Conservation (phyloP, 2,797 vertebrate genomes). For the Apogon talboti region DNA sequence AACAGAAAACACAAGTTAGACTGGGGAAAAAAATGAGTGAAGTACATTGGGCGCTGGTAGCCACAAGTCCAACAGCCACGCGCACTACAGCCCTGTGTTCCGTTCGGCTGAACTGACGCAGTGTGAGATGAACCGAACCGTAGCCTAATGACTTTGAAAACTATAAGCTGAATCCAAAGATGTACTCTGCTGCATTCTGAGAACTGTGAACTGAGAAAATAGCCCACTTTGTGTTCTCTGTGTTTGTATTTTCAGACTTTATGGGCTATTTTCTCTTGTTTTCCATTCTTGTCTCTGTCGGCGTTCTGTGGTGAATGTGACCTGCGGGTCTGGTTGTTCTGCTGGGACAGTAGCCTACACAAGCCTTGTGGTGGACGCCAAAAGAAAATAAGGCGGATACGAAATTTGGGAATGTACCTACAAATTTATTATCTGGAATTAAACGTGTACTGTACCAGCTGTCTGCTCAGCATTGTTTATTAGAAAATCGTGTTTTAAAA, state of each 20-base stretch:
- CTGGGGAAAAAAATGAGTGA: background rate
- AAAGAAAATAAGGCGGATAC: conserved; percentile 1
- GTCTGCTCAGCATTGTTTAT: conserved; percentile 24
- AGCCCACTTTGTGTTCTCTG: conserved; percentile 57
- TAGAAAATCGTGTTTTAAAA: conserved; percentile 1
- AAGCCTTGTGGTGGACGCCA: conserved; percentile 22
- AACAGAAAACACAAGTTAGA: no score
- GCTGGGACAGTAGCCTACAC: conserved; percentile 22
- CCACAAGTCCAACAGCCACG: background rate
- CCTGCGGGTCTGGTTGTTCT: conserved; percentile 20
- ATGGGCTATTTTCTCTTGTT: conserved; percentile 63
- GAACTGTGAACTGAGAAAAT: conserved; percentile 85
- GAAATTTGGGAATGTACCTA: conserved; percentile 11
- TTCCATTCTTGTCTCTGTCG: conserved; percentile 40
- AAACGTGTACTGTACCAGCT: conserved; percentile 38
- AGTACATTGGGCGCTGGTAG: background rate
- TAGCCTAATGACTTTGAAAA: conserved; percentile 8
- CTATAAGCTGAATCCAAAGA: conserved; percentile 43
- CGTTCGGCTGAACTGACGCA: conserved; percentile 72
- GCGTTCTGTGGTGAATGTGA: conserved; percentile 35
- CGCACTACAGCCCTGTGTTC: conserved; percentile 34
- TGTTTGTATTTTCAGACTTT: conserved; percentile 71
- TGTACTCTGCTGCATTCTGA: conserved; percentile 79
- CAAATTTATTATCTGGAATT: conserved; percentile 26
- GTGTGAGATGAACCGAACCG: conserved; percentile 45